Percentiles rank a stretch among this genome's conserved stretches.
Conservation (phyloP, 2,113 vertebrate species). For the Prietella phreatophila region DNA sequence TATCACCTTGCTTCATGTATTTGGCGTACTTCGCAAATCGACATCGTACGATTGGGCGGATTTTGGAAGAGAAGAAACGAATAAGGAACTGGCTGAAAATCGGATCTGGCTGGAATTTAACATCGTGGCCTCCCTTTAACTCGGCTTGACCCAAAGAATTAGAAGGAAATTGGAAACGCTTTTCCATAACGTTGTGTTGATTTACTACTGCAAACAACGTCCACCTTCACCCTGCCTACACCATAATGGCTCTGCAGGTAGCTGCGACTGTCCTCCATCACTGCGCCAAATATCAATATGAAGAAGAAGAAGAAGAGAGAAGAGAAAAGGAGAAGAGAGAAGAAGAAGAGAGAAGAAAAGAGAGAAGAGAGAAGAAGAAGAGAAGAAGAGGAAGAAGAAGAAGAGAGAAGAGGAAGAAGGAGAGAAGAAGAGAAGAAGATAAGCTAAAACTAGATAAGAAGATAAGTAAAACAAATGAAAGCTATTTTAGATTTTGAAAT, state of each 20-base stretch:
- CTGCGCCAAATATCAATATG: too few relatives aligned
- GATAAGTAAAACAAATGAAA: not conserved
- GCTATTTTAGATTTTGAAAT: not conserved
- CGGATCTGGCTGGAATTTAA: not conserved
- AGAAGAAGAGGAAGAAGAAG: not conserved
- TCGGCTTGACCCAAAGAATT: not conserved
- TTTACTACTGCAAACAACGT: not conserved
- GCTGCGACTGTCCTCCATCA: not conserved
- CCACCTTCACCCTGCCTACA: not conserved
- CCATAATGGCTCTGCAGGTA: not conserved
- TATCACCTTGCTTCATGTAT: too few relatives aligned
- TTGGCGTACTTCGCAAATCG: too few relatives aligned
- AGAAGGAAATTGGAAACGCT: not conserved
- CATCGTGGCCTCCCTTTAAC: not conserved
- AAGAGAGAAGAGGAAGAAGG: too few relatives aligned
- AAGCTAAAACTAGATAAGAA: too few relatives aligned
- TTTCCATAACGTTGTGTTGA: not conserved
- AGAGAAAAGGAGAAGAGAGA: too few relatives aligned
- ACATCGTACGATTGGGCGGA: not conserved
- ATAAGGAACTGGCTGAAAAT: not conserved
- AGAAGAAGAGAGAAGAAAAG: too few relatives aligned
- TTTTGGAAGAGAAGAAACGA: too few relatives aligned
- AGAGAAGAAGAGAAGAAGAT: too few relatives aligned
- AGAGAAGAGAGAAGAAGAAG: too few relatives aligned
- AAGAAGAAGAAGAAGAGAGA: too few relatives aligned